Conservation (phyloP, 37 sponge, comb jelly and placozoan species). For the Ephydatia muelleri region DNA sequence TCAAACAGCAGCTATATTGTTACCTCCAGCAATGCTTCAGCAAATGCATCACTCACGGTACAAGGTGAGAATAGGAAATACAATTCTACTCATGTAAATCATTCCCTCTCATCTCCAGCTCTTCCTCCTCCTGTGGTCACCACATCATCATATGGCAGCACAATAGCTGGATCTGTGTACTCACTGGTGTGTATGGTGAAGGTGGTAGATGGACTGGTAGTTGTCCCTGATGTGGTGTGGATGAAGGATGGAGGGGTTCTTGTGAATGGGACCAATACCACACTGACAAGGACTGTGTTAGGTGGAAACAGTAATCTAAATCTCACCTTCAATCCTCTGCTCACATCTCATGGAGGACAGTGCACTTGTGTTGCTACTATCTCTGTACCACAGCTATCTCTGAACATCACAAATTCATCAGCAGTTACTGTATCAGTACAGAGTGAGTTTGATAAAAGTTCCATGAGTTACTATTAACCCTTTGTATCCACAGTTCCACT, state of each 20-base stretch:
- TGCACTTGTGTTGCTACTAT: not conserved
- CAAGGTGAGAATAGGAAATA: no score
- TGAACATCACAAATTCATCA: not conserved
- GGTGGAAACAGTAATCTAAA: not conserved
- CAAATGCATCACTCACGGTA: no score
- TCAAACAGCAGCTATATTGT: no score
- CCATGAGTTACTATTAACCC: not conserved
- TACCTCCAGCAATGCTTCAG: no score
- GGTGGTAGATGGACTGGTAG: constrained; percentile 7
- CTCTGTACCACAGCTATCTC: not conserved
- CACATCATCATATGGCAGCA: not conserved
- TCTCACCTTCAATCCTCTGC: not conserved
- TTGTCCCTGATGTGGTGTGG: constrained; percentile 25
- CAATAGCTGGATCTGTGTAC: constrained; percentile 34
- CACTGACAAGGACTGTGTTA: not conserved
- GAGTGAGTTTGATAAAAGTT: not conserved
- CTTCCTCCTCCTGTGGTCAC: not conserved
- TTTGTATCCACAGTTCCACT: not conserved
- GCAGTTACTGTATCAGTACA: not conserved
- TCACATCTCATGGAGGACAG: constrained; percentile 37
- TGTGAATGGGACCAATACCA: not conserved
- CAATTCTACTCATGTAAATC: no score
- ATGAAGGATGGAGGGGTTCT: not conserved
- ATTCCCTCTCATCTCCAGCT: not conserved
- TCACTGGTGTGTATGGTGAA: constrained; percentile 22